phyloP scores from a whole-genome alignment of 2,113 vertebrate genomes.

The Sinocyclocheilus anshuiensis region DNA sequence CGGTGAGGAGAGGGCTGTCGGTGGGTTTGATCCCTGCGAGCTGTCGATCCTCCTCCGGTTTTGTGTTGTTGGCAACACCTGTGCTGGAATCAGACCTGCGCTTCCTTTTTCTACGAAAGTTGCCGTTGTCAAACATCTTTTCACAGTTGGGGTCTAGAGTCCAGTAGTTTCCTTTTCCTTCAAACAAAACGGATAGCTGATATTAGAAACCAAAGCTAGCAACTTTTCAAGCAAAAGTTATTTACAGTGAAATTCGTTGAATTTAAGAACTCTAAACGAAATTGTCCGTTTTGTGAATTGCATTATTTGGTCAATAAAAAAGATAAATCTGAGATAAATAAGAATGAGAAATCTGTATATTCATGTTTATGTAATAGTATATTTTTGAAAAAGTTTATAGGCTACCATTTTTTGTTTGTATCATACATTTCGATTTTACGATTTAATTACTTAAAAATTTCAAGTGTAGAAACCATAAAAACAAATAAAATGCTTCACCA shows the following conservation, averaged over 20 bases:
- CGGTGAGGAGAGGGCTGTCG: constrained; percentile 80
- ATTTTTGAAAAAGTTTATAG: neutral
- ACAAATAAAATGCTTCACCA: neutral
- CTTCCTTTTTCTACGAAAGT: constrained; percentile 95
- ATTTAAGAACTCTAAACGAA: neutral
- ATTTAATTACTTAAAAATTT: neutral
- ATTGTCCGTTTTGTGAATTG: neutral
- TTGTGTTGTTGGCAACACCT: constrained; percentile 67
- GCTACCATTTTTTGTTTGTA: neutral
- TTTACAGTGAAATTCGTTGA: neutral
- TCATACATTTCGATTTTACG: neutral
- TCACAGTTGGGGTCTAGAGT: constrained; percentile 98
- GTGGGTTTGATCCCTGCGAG: constrained; percentile 71
- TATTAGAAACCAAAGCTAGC: neutral
- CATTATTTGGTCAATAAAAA: neutral
- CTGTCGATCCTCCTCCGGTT: constrained; percentile 77
- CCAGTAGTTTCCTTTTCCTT: constrained; percentile 99
- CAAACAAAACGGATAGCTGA: neutral
- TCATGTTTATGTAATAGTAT: neutral
- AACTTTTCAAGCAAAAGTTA: neutral
- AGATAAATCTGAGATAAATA: neutral
- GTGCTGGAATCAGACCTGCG: constrained; percentile 82
- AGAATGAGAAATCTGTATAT: neutral
- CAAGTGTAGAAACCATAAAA: neutral
- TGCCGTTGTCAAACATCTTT: constrained; percentile 99